These are phyloP conservation scores for Cheilosia pagana DNA, from an alignment of 2,888 invertebrate species.

Conservation along the genomic window DNA sequence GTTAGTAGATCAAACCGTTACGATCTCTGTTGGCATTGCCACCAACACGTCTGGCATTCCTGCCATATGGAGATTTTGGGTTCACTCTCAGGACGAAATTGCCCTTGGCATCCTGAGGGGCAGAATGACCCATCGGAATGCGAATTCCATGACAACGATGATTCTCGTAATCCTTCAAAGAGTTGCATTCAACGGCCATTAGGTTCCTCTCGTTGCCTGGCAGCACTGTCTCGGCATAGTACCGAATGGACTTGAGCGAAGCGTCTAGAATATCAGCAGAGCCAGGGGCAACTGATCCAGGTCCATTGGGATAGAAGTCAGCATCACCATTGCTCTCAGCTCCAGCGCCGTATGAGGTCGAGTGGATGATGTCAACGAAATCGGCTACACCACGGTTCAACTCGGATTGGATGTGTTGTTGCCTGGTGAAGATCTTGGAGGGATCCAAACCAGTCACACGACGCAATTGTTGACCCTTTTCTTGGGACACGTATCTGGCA, in stretches of 20 bases:
- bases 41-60: conserved; percentile 66
- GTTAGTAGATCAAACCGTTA: neutral
- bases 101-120: conserved; percentile 75
- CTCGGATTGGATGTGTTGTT: conserved; percentile 77
- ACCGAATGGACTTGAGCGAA: conserved; percentile 80
- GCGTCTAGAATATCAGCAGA: conserved; percentile 80
- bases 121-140: conserved; percentile 80
- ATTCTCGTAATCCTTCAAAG: conserved; percentile 79
- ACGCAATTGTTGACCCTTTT: conserved; percentile 80
- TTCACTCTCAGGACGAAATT: conserved; percentile 82
- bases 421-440: conserved; percentile 77
- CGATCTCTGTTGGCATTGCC: conserved; percentile 1
- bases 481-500: conserved; percentile 79
- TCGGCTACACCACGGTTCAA: conserved; percentile 82
- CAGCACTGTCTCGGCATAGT: conserved; percentile 82
- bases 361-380: conserved; percentile 82
- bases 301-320: conserved; percentile 82
- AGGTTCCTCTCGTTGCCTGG: conserved; percentile 81
- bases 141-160: conserved; percentile 79
- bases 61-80: conserved; percentile 80
- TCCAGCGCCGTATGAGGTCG: conserved; percentile 80
- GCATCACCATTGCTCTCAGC: conserved; percentile 78
- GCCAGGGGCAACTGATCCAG: conserved; percentile 78
- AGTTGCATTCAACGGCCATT: conserved; percentile 81
- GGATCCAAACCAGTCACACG: conserved; percentile 83